Evolutionary conservation across 2,797 vertebrate species (phyloP).

Genomic region (Phylloscopus collybita): DNA sequence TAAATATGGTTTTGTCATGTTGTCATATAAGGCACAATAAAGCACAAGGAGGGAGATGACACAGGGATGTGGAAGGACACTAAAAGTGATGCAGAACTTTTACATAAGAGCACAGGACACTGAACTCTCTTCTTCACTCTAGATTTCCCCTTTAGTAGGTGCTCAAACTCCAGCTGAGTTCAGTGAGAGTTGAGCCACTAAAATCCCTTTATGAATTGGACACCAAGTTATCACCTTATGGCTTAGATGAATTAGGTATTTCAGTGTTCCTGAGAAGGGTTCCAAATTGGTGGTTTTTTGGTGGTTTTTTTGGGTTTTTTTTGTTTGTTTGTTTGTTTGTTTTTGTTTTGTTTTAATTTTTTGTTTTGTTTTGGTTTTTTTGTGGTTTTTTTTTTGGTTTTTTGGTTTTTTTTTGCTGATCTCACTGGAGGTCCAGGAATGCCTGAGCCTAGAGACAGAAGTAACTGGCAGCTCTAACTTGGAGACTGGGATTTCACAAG

Average conservation of each 20-base stretch:
- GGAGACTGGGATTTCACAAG: neutral
- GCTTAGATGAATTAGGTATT: neutral
- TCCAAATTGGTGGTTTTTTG: neutral
- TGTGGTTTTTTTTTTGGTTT: too few relatives aligned
- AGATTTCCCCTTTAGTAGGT: neutral
- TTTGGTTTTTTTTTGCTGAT: neutral
- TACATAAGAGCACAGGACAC: neutral
- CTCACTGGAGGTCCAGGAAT: neutral
- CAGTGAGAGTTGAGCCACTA: neutral
- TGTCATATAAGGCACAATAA: neutral
- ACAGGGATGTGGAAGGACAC: neutral
- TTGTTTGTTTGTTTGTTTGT: too few relatives aligned
- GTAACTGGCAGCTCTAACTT: neutral
- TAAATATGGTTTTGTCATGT: neutral
- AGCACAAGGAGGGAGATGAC: neutral
- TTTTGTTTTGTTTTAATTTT: too few relatives aligned
- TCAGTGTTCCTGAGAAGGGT: neutral
- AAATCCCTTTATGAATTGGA: neutral
- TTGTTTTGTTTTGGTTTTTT: too few relatives aligned
- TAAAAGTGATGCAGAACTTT: neutral
- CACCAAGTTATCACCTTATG: neutral
- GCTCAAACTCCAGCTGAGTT: neutral
- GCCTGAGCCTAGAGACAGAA: neutral
- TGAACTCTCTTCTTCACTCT: neutral
- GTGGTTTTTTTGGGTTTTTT: neutral